Base-by-base conservation (phyloP, 2,888 invertebrate species). In the Drosophila basisetae region DNA sequence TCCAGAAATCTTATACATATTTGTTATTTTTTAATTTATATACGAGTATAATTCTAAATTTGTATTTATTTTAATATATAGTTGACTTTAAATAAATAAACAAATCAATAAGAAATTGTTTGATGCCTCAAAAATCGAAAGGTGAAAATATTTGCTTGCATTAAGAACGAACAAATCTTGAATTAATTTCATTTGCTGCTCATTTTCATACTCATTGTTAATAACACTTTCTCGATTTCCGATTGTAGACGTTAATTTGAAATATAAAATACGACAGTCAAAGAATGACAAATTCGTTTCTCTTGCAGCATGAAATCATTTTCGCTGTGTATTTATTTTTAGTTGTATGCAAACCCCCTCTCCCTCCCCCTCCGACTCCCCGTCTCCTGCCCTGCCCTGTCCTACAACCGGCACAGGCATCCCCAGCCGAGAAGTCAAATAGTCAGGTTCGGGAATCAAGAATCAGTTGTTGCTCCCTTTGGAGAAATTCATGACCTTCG, bases 401-500 rank as follows among this genome's bases (percentile, higher is more conserved):
- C 25, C 25, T 6, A n/a, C 43, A 18, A 0, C 3, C 18, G 13
- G 28, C 28, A 5, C n/a, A 7, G 28, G n/a, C 37, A 25, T 47
- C 56, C 56, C 56, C 56, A 39, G 28, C 13, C n/a, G 39, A 33
- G 37, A 55, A 33, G 55, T 52, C 62, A 35, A 60, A 49, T 33
- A 33, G 55, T 37, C 55, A 50, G 71, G 63, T 59, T 71, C 30
- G 28, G 54, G 39, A 41, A 28, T 35, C 41, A 13, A 37, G 62
- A 71, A 62, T 59, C 76, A 77, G 76, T 75, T 76, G 72, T 60
- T 68, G 43, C 74, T 56, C 63, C 16, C 22, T 54, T 54, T 28
- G 28, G 28, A 37, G 43, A 58, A 70, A 33, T 61, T 22, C 54
- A 33, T 74, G 90, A 90, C 89, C 86, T 90, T 88, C 86, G 86